phyloP scores from a whole-genome alignment of 2,888 invertebrate genomes.

The Perizoma affinitatum region DNA sequence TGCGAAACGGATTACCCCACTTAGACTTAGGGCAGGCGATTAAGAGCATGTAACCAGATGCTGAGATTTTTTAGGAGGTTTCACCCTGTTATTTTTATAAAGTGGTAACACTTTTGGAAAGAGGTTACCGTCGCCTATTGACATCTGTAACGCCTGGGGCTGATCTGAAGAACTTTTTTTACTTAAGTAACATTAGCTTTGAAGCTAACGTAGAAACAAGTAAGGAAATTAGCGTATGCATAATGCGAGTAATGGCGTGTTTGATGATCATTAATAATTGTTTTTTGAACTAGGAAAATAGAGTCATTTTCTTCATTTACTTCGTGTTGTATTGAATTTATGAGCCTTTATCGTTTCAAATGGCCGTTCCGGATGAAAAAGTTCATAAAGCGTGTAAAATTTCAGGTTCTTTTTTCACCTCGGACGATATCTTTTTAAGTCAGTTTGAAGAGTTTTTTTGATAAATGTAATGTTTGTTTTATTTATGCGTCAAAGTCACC shows the following conservation, averaged over 20 bases:
- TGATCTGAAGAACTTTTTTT: too few relatives aligned
- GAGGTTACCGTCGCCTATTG: background rate
- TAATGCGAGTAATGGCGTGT: slow-evolving; percentile 24
- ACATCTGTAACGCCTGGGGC: background rate
- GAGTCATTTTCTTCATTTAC: slow-evolving; percentile 14
- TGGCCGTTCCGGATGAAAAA: slow-evolving; percentile 5
- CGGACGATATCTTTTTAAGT: too few relatives aligned
- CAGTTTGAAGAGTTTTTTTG: too few relatives aligned
- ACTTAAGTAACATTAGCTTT: slow-evolving; percentile 4
- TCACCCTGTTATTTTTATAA: background rate
- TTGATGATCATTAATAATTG: slow-evolving; percentile 11
- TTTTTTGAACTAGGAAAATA: slow-evolving; percentile 14
- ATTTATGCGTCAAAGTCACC: too few relatives aligned
- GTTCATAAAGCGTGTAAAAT: background rate
- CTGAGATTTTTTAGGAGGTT: slow-evolving; percentile 20
- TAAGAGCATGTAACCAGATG: slow-evolving; percentile 45
- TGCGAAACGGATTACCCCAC: slow-evolving; percentile 52
- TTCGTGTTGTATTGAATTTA: slow-evolving; percentile 8
- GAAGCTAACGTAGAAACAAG: too few relatives aligned
- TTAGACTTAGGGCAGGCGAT: slow-evolving; percentile 43
- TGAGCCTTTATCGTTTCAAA: slow-evolving; percentile 10
- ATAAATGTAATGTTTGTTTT: too few relatives aligned
- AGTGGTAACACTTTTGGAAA: background rate
- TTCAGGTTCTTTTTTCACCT: too few relatives aligned
- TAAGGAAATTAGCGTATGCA: slow-evolving; percentile 1